Evolutionary conservation across 2,113 vertebrate genomes (phyloP).

Genomic region (Oceanites oceanicus): DNA sequence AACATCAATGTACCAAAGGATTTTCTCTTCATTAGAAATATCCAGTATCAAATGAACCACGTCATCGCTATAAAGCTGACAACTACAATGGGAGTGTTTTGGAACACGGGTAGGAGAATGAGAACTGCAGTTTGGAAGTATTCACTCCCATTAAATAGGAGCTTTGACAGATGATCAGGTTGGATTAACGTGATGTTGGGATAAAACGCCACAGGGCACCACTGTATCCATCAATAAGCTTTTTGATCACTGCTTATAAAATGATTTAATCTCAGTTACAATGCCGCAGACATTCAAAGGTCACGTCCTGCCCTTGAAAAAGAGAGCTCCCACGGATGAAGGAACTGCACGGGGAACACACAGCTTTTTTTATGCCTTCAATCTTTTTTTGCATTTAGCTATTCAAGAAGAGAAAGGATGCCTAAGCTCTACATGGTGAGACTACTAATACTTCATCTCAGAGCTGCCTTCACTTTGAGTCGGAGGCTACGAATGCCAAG

Average conservation of each 20-base stretch:
- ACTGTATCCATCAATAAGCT: neutral
- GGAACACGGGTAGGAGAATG: neutral
- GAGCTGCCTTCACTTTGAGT: neutral
- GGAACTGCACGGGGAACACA: neutral
- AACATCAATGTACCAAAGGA: neutral
- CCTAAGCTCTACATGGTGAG: neutral
- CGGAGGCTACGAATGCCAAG: neutral
- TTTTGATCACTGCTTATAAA: neutral
- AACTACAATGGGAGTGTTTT: rapidly evolving
- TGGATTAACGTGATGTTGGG: neutral
- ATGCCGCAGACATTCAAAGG: neutral
- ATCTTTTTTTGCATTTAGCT: neutral
- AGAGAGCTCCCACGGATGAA: neutral
- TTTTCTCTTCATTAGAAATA: neutral
- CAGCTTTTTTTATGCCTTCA: neutral
- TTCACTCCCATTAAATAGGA: neutral
- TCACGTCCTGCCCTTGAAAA: conserved; percentile 13
- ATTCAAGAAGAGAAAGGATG: conserved; percentile 23
- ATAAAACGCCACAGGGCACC: neutral
- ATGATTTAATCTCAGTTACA: neutral
- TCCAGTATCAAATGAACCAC: rapidly evolving
- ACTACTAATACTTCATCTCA: conserved; percentile 6
- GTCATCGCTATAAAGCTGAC: neutral
- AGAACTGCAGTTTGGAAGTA: neutral
- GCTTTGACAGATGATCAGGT: neutral